These are phyloP conservation scores for Xyrauchen texanus DNA, from an alignment of 2,113 vertebrate genomes.

Conservation along the genomic window DNA sequence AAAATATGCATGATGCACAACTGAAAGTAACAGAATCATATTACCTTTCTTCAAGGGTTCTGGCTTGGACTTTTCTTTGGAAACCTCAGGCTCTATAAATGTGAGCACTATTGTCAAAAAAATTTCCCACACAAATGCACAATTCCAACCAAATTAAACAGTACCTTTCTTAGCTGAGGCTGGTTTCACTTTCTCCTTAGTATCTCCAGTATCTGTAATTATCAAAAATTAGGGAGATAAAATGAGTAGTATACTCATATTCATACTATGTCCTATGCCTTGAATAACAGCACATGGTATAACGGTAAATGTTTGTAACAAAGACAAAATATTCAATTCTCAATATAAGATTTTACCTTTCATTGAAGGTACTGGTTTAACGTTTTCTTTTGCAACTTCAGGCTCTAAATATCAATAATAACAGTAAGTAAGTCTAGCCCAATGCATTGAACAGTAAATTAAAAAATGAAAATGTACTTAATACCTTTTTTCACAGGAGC, in stretches of 20 bases:
- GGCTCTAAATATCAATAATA: not conserved
- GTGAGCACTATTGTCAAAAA: too few species aligned
- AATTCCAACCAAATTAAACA: not conserved
- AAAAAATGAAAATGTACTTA: too few species aligned
- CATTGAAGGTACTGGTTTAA: conserved; percentile 49
- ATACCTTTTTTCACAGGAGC: too few species aligned
- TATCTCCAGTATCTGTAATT: conserved; percentile 1
- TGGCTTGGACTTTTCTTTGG: conserved; percentile 38
- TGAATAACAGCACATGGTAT: too few species aligned
- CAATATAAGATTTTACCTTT: conserved; percentile 52
- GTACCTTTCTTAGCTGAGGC: conserved; percentile 11
- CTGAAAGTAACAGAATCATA: not conserved
- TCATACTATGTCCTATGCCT: too few species aligned
- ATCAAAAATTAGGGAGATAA: not conserved
- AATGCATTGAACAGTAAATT: too few species aligned
- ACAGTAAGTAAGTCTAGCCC: too few species aligned
- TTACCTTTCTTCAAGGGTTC: conserved; percentile 60
- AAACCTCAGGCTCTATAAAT: not conserved
- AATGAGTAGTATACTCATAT: too few species aligned
- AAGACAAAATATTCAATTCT: too few species aligned
- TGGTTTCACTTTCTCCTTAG: conserved; percentile 24
- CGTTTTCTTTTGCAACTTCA: conserved; percentile 15
- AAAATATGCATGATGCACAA: not conserved
- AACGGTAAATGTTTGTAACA: too few species aligned
- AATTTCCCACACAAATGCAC: not conserved